Percentiles rank a stretch among this genome's conserved stretches.
Evolutionary conservation across 30 jellyfish, hydroid and myxozoan species (phyloP).

Genomic region (Phacellophora camtschatica): DNA sequence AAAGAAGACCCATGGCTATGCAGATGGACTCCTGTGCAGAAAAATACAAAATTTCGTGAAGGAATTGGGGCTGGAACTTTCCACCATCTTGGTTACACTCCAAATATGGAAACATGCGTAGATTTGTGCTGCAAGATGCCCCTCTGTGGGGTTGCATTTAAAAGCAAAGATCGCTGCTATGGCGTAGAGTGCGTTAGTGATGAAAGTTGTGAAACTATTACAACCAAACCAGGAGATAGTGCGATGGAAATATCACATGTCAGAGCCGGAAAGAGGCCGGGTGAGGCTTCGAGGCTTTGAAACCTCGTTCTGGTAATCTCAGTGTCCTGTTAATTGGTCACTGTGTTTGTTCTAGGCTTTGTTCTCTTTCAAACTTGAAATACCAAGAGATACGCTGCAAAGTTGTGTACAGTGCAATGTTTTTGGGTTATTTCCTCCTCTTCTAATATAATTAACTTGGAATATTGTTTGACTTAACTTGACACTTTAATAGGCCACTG

Average conservation of each 20-base stretch:
- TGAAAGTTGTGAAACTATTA: constrained; percentile 79
- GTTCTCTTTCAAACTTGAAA: no score
- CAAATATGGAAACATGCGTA: constrained; percentile 90
- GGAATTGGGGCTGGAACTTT: constrained; percentile 94
- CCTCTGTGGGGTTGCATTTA: constrained; percentile 92
- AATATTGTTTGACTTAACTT: no score
- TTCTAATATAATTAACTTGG: no score
- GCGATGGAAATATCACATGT: constrained; percentile 86
- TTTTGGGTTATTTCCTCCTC: no score
- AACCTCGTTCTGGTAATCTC: background rate
- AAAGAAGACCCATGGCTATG: constrained; percentile 82
- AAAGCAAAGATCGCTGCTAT: constrained; percentile 78
- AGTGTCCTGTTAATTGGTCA: no score
- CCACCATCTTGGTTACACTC: constrained; percentile 89
- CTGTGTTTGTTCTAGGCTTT: no score
- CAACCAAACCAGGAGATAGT: constrained; percentile 59
- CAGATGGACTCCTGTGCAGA: constrained; percentile 87
- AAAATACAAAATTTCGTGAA: constrained; percentile 67
- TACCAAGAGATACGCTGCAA: no score
- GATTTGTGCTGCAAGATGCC: constrained; percentile 91
- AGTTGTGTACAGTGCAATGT: no score
- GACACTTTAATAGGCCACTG: no score
- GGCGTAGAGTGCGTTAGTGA: constrained; percentile 93
- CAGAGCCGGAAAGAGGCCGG: constrained; percentile 94
- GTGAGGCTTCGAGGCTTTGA: constrained; percentile 50